phyloP scores from a whole-genome alignment of 2,888 invertebrate species.

The Allacma fusca region DNA sequence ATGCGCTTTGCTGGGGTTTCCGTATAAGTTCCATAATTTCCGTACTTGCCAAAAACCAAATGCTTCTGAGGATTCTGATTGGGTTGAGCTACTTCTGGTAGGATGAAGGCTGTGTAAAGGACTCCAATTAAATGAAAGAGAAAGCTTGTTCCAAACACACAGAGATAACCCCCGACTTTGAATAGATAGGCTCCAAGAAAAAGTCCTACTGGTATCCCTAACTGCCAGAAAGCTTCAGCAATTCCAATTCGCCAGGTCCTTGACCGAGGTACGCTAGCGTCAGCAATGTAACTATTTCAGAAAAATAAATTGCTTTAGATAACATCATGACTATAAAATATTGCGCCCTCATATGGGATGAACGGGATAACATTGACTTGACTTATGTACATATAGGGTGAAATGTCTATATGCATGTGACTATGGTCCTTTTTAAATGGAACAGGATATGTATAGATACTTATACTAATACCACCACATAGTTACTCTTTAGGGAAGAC shows the following conservation, averaged over 20 bases:
- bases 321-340: too few relatives aligned
- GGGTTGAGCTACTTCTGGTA: slow-evolving; percentile 60
- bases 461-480: too few relatives aligned
- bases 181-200: slow-evolving; percentile 58
- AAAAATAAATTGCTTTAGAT: not conserved
- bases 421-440: too few relatives aligned
- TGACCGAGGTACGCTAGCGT: slow-evolving; percentile 59
- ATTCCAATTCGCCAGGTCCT: slow-evolving; percentile 59
- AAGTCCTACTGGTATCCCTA: slow-evolving; percentile 58
- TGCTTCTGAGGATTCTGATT: slow-evolving; percentile 44
- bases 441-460: too few relatives aligned
- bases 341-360: too few relatives aligned
- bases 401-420: too few relatives aligned
- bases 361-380: too few relatives aligned
- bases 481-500: too few relatives aligned
- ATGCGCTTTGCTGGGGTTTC: slow-evolving; percentile 39
- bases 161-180: slow-evolving; percentile 57
- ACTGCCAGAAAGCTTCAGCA: slow-evolving; percentile 60
- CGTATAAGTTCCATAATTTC: slow-evolving; percentile 55
- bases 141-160: slow-evolving; percentile 57
- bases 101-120: slow-evolving; percentile 55
- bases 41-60: slow-evolving; percentile 54
- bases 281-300: slow-evolving; percentile 57
- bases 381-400: too few relatives aligned
- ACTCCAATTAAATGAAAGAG: slow-evolving; percentile 55